Percentiles rank a stretch among this genome's conserved stretches.
Conservation (phyloP, 2,888 invertebrate genomes). For the Pollenia amentaria region DNA sequence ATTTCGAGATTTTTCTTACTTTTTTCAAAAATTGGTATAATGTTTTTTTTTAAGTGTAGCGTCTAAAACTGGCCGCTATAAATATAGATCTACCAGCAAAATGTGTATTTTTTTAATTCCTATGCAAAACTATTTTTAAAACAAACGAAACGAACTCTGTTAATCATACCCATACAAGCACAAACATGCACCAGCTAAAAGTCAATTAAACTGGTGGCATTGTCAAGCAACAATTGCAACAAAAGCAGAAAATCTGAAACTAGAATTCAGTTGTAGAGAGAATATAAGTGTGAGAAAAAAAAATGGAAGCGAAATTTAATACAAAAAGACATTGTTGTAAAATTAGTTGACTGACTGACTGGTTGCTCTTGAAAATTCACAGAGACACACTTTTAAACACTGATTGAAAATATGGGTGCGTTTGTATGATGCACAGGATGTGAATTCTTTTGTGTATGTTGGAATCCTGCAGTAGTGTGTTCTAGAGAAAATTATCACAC, state of each 20-base stretch:
- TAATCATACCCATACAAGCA: slow-evolving; percentile 12
- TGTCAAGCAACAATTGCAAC: slow-evolving; percentile 27
- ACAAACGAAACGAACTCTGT: slow-evolving; percentile 7
- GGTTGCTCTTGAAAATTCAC: slow-evolving; percentile 67
- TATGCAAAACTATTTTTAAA: slow-evolving; percentile 49
- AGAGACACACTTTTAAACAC: slow-evolving; percentile 25
- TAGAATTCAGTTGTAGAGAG: background rate
- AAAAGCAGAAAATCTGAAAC: background rate
- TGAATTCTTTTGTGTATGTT: background rate
- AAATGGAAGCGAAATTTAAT: slow-evolving; percentile 33
- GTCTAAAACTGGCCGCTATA: background rate
- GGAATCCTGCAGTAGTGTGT: slow-evolving; percentile 1
- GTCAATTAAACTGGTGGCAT: slow-evolving; percentile 66
- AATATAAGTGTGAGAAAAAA: background rate
- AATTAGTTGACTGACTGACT: slow-evolving; percentile 63
- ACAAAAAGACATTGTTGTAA: slow-evolving; percentile 48
- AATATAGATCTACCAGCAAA: slow-evolving; percentile 17
- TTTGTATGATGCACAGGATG: background rate
- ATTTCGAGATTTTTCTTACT: too few species aligned
- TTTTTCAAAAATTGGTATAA: too few species aligned
- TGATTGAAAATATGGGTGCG: background rate
- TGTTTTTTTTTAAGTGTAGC: background rate
- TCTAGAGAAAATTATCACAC: slow-evolving; percentile 66
- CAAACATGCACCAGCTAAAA: slow-evolving; percentile 47
- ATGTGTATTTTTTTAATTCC: slow-evolving; percentile 13